These are phyloP conservation scores for Pteropus rufus DNA, from an alignment of 2,797 vertebrate genomes.

Conservation along the genomic window DNA sequence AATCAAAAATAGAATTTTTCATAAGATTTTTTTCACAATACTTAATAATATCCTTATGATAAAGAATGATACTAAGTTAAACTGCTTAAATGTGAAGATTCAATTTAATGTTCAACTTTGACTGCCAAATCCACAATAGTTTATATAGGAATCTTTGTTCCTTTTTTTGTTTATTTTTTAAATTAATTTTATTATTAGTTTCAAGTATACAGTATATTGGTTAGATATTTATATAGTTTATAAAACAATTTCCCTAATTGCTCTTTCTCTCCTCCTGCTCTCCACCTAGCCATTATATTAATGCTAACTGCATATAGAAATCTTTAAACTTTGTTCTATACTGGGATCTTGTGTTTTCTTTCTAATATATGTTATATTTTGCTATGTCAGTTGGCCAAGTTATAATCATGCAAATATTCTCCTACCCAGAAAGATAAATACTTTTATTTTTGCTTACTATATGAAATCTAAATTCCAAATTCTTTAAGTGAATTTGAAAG, in stretches of 20 bases:
- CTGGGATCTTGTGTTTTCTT: neutral
- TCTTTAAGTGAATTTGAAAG: neutral
- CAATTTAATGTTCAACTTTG: neutral
- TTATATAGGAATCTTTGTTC: neutral
- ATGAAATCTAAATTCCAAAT: neutral
- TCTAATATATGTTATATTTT: neutral
- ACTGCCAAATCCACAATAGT: neutral
- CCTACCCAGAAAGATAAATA: neutral
- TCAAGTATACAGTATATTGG: too few species aligned
- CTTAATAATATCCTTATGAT: neutral
- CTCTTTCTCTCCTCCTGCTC: too few species aligned
- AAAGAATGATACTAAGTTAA: neutral
- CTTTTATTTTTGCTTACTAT: neutral
- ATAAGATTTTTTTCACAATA: neutral
- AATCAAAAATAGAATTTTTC: neutral
- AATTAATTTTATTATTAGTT: too few species aligned
- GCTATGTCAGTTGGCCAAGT: neutral
- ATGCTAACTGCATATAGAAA: neutral
- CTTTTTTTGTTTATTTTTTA: too few species aligned
- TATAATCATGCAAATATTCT: neutral
- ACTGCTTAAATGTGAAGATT: neutral
- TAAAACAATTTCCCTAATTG: too few species aligned
- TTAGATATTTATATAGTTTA: too few species aligned
- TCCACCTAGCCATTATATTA: too few species aligned
- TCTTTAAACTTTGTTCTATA: neutral